Conservation (phyloP, 92 coral and sea anemone species). For the Zoanthus solanderi region DNA sequence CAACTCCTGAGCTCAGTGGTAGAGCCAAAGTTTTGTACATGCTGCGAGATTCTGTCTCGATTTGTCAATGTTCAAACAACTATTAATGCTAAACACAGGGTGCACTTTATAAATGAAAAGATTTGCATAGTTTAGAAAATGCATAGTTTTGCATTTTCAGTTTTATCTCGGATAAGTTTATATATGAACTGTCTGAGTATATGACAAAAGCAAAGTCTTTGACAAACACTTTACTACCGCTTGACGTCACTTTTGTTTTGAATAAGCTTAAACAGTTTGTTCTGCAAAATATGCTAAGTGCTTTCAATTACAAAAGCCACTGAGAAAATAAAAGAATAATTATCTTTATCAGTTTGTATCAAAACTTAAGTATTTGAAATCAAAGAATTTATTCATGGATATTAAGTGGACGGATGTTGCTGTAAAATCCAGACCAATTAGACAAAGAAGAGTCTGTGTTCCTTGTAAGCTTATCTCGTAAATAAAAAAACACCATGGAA, state of each 20-base stretch:
- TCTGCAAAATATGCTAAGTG: not conserved
- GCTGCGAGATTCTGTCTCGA: too few species aligned
- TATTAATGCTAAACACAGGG: too few species aligned
- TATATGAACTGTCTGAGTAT: too few species aligned
- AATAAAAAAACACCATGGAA: not conserved
- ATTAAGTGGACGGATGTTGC: conserved; percentile 9
- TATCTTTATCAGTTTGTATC: conserved; percentile 16
- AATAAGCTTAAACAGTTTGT: not conserved
- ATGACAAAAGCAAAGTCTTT: not conserved
- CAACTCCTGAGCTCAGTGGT: too few species aligned
- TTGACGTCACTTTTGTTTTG: not conserved
- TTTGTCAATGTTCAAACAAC: too few species aligned
- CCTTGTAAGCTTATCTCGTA: not conserved
- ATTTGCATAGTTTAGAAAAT: too few species aligned
- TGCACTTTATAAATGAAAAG: too few species aligned
- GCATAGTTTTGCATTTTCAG: too few species aligned
- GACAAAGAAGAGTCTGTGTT: conserved; percentile 32
- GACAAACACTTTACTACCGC: not conserved
- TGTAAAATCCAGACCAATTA: not conserved
- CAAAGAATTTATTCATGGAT: conserved; percentile 21
- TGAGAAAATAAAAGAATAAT: conserved; percentile 8
- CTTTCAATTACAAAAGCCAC: not conserved
- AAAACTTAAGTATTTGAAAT: conserved; percentile 18
- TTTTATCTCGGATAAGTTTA: too few species aligned
- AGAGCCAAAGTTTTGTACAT: too few species aligned